These are phyloP conservation scores for Ctenodactylus gundi DNA, from an alignment of 2,113 vertebrate species.

Conservation along the genomic window DNA sequence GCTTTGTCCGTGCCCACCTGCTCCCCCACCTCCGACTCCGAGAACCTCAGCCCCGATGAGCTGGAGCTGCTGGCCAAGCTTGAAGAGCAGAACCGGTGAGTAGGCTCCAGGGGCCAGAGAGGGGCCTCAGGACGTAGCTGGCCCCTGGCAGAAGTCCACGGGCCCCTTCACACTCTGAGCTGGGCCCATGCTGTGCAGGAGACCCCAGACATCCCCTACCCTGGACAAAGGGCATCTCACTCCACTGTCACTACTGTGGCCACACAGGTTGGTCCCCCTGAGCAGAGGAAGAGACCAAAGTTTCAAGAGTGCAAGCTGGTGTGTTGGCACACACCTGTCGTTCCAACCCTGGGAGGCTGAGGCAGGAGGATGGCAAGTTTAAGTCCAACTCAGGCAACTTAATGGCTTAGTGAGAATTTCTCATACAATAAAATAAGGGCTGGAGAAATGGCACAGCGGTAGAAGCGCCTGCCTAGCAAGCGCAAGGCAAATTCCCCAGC, in stretches of 20 bases:
- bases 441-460: no score
- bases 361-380: background rate
- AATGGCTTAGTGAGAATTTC: no score
- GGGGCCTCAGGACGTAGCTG: background rate
- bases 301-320: background rate
- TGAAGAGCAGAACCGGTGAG: constrained; percentile 97
- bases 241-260: background rate
- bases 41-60: constrained; percentile 96
- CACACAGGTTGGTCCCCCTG: background rate
- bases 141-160: background rate
- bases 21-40: constrained; percentile 92
- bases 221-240: background rate
- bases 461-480: no score
- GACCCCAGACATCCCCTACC: no score
- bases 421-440: no score
- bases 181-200: background rate
- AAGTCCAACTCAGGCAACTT: no score
- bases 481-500: no score
- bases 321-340: background rate
- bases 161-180: background rate
- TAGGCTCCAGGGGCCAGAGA: accelerated
- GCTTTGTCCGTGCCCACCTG: constrained; percentile 87
- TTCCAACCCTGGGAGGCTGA: background rate
- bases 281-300: background rate
- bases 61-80: constrained; percentile 96